Evolutionary conservation across 1,140 invertebrate species (phyloP).

Genomic region (Adelges cooleyi): DNA sequence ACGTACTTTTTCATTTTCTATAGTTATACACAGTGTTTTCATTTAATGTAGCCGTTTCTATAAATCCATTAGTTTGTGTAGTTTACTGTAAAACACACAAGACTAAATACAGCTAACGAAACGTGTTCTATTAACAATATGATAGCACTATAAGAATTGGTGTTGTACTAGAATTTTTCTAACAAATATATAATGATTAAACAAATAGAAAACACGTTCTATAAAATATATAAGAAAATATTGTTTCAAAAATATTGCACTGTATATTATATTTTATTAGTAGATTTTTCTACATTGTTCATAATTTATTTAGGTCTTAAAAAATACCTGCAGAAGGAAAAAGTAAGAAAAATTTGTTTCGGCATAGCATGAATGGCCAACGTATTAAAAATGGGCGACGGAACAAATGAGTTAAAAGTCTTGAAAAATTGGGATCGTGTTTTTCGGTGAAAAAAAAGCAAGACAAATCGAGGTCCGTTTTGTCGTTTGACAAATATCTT

Average conservation of each 20-base stretch:
- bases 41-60: too few species aligned
- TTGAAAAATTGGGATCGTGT: constrained; percentile 24
- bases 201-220: too few species aligned
- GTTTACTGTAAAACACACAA: too few species aligned
- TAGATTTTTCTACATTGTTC: constrained; percentile 4
- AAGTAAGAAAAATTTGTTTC: constrained; percentile 20
- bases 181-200: too few species aligned
- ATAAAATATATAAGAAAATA: constrained; percentile 4
- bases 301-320: constrained; percentile 20
- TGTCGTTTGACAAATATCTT: constrained; percentile 26
- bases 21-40: too few species aligned
- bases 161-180: too few species aligned
- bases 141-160: too few species aligned
- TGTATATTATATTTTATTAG: constrained; percentile 3
- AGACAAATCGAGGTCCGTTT: constrained; percentile 25
- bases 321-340: background rate
- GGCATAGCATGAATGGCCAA: constrained; percentile 6
- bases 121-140: too few species aligned
- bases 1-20: too few species aligned
- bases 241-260: constrained; percentile 12
- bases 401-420: constrained; percentile 26
- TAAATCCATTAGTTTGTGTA: too few species aligned
- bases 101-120: too few species aligned
- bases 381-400: constrained; percentile 19
- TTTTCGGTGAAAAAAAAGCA: background rate